Conservation (phyloP, 2,113 vertebrate genomes). For the Amphiprion percula region DNA sequence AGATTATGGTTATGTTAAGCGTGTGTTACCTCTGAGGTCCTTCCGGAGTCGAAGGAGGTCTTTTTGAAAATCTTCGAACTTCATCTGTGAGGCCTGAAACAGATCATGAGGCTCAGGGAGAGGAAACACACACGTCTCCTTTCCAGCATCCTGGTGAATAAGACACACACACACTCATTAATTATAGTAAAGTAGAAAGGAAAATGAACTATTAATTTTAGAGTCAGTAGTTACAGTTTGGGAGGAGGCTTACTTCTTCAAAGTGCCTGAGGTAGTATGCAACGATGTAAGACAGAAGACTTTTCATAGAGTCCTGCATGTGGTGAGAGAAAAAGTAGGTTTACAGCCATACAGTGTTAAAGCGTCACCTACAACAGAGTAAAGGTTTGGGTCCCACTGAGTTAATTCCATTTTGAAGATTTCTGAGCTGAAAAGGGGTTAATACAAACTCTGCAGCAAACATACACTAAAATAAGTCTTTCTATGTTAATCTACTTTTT, state of each 20-base stretch:
- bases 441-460: too few relatives aligned
- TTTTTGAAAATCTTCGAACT: conserved; percentile 98
- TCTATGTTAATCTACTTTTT: too few relatives aligned
- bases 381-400: too few relatives aligned
- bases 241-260: conserved; percentile 87
- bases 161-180: conserved; percentile 10
- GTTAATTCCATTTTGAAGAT: too few relatives aligned
- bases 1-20: neutral
- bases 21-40: conserved; percentile 91
- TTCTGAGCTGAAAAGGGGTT: too few relatives aligned
- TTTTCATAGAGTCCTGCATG: conserved; percentile 91
- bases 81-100: conserved; percentile 96
- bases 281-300: conserved; percentile 94
- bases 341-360: neutral
- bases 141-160: conserved; percentile 89
- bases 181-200: neutral
- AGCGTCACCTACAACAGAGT: too few relatives aligned
- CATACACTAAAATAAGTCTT: too few relatives aligned
- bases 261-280: conserved; percentile 95
- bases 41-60: conserved; percentile 93
- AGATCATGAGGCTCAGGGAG: conserved; percentile 97
- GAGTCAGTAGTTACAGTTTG: too few relatives aligned
- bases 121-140: conserved; percentile 92
- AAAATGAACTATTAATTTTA: too few relatives aligned
- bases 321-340: conserved; percentile 46